Evolutionary conservation across 2,797 vertebrate species (phyloP), one percentile per base, ranked within the genome.

Genomic region (Limosa lapponica): DNA sequence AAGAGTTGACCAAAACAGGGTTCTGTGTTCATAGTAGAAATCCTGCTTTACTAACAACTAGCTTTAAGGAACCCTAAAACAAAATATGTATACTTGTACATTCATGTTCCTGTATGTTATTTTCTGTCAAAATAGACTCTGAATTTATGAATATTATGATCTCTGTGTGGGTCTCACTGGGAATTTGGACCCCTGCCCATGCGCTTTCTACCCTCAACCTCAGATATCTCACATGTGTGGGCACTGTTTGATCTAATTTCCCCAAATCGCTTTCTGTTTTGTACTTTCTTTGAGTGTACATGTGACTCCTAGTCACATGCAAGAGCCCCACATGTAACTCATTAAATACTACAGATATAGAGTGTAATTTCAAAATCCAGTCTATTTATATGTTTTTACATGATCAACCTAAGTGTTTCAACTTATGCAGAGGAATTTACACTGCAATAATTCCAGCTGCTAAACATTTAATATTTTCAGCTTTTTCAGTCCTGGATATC

Each of bases 311-410:
- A 18, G 25, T 67, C 24, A 41, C 14, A 62, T 1, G 4, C 23
- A 37, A 22, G 52, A 62, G 22, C 13, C 27, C 8, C 58, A 13
- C 16, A 23, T 0, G 0, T 11, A 78, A 12, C 4, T 1, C 1
- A 58, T 58, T 48, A 32, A 34, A 30, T 58, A 25, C 2, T 46
- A 59, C 8, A 36, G 27, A 55, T 6, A 44, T 16, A 36, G 4
- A 89, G 8, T 7, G 32, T 15, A 3, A 24, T 51, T 54, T 49
- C 6, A 90, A 75, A 86, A 72, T 44, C 13, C 16, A 46, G 32
- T 69, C 9, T 17, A 43, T 54, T 37, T 30, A 4, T 37, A 12
- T 44, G 3, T 24, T 85, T 87, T 49, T 13, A 37, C 8, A 43
- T 2, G 2, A 49, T n/a, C 58, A 37, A 0, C 1, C 0, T 12